Base-by-base conservation (phyloP, 2,888 invertebrate species). In the Pyrrhosoma nymphula region DNA sequence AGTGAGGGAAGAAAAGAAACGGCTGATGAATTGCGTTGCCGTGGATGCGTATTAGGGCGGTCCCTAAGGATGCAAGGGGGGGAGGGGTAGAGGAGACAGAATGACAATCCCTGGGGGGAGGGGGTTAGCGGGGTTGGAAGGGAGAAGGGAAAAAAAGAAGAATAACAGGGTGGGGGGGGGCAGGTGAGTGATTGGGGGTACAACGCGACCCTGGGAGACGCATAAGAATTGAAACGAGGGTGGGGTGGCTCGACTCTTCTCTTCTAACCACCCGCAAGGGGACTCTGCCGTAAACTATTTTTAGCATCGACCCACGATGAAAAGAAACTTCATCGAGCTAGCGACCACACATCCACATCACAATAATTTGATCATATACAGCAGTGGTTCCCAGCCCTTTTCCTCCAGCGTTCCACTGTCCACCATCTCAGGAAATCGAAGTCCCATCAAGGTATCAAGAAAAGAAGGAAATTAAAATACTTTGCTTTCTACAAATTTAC, bases 21-120 rank as follows among this genome's bases (percentile, higher is more conserved):
- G 82, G 35, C 82, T 82, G 82, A 82, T 82, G 82, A 82, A 82
- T 82, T 82, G 82, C 82, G 82, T 82, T 82, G 82, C 82, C 82
- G 82, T 82, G 82, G 82, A 82, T 82, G 82, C 26, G 82, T 82
- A 82, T 82, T 82, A 82, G 35, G 82, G 82, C 4, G 82, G 35
- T 35, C 82, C 82, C 82, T n/a, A 35, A 14, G 82, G 30, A 82
- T 14, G 26, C 12, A 16, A 35, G 14, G 82, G 30, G 30, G 75
- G 75, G 30, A 56, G 20, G 16, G 12, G 75, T 0, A 30, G 30
- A 3, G 82, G 82, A 16, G 69, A 8, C 69, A 69, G 69, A 69
- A 69, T 14, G 60, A 18, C 60, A 20, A 60, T 20, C 20, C 60
- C 60, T 14, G 60, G 20, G 60, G 20, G 60, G 60, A 47, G 47